Conservation (phyloP, 2,888 invertebrate species). For the Hoplodrina blanda region DNA sequence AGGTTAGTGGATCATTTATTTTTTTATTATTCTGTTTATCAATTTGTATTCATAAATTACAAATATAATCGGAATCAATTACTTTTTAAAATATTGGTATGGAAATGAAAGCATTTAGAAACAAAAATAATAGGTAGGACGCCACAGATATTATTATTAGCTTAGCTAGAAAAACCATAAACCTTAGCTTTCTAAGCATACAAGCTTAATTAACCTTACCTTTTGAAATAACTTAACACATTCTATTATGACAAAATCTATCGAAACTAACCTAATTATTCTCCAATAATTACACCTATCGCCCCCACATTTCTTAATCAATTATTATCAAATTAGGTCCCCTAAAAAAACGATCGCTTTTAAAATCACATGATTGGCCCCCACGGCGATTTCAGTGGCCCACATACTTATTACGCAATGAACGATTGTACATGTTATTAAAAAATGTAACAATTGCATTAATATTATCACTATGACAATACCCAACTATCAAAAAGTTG, state of each 20-base stretch:
- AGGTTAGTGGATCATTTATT: conserved; percentile 4
- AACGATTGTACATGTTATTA: conserved; percentile 44
- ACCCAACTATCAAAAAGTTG: background rate
- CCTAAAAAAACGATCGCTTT: conserved; percentile 27
- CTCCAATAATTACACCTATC: conserved; percentile 18
- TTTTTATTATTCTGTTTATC: no score
- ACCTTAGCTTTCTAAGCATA: background rate
- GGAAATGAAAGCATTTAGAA: no score
- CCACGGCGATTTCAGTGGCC: conserved; percentile 53
- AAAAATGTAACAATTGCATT: conserved; percentile 41
- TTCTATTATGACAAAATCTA: conserved; percentile 3
- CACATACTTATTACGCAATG: conserved; percentile 49
- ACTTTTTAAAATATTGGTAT: no score
- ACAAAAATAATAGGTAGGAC: no score
- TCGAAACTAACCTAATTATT: conserved; percentile 8
- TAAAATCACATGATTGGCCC: conserved; percentile 37
- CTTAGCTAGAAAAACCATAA: background rate
- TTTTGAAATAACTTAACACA: background rate
- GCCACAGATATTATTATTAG: background rate
- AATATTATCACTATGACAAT: conserved; percentile 40
- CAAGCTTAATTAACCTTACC: no score
- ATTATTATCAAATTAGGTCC: conserved; percentile 36
- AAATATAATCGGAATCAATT: no score
- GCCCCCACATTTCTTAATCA: conserved; percentile 21
- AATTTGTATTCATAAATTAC: no score